phyloP scores from a whole-genome alignment of 1,140 invertebrate genomes.

The Panonychus citri region DNA sequence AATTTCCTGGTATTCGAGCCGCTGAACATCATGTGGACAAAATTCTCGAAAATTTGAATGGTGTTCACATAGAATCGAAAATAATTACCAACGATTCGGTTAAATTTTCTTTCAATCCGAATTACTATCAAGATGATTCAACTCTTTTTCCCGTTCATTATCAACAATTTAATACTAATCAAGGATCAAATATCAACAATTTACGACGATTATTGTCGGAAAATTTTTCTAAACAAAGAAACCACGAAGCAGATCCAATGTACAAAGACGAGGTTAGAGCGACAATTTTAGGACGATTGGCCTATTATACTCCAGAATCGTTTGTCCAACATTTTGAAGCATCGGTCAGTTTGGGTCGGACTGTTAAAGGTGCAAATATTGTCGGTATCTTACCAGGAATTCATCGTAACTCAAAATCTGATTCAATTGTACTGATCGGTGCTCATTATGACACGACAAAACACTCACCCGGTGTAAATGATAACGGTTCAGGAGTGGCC shows the following conservation, averaged over 20 bases:
- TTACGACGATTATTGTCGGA: not conserved
- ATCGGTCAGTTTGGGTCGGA: not conserved
- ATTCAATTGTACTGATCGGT: slow-evolving; percentile 12
- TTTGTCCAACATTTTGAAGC: not conserved
- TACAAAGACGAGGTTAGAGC: not conserved
- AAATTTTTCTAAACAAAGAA: not conserved
- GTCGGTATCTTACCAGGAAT: not conserved
- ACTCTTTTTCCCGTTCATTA: not conserved
- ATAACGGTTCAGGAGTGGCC: slow-evolving; percentile 25
- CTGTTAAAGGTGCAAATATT: not conserved
- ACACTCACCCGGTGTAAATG: slow-evolving; percentile 19
- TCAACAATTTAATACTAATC: not conserved
- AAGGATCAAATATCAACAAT: not conserved
- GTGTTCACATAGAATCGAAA: not conserved
- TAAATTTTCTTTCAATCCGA: not conserved
- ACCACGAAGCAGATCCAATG: not conserved
- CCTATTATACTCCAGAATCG: not conserved
- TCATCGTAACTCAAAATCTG: not conserved
- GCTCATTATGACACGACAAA: slow-evolving; percentile 25
- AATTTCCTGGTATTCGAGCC: no score
- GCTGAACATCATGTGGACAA: not conserved
- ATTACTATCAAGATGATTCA: not conserved
- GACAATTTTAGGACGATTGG: not conserved
- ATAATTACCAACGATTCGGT: no score
- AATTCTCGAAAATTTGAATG: not conserved